Evolutionary conservation across 2,113 vertebrate species (phyloP), one percentile per base, ranked within the genome.

Genomic region (Calidris pygmaea): DNA sequence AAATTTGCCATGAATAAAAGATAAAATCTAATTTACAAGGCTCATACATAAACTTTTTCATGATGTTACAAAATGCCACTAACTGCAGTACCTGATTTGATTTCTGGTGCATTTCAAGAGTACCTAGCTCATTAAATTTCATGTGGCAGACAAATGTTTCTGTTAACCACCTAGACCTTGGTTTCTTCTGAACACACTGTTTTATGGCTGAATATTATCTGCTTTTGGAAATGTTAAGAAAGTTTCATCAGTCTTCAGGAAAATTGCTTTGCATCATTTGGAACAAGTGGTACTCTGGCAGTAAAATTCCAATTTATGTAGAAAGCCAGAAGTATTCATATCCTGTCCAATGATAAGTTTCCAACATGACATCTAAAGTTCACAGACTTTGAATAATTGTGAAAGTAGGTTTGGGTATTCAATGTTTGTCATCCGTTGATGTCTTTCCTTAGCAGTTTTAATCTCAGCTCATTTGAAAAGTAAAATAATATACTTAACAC

Each of bases 381-480:
- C 11, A 48, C 12, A 27, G 4, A 26, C 22, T 27, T 50, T 65
- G 3, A 73, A 70, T 58, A 78, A 50, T 1, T 5, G 18, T 1
- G 1, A 10, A 71, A 27, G 3, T 12, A 63, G 32, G 15, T 5
- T 30, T 59, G 4, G 2, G 1, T 34, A n/a, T 68, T 55, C 7
- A n/a, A 2, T 26, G 4, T 17, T 32, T 10, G 43, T 1, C 10
- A 45, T 10, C 9, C 59, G 7, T 29, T 66, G 4, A 14, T 48
- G 9, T 3, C 72, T 80, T 71, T 50, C 19, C 14, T 48, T 7
- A 45, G 16, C 4, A 77, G 3, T 22, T 84, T 84, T 12, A 62
- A 70, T 37, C 11, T 80, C 15, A 65, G 29, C 5, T 66, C 7
- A 70, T 65, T 43, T 58, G 17, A 50, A 89, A 67, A 55, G 6